phyloP scores from a whole-genome alignment of 2,113 vertebrate genomes.

The Clarias macrocephalus region DNA sequence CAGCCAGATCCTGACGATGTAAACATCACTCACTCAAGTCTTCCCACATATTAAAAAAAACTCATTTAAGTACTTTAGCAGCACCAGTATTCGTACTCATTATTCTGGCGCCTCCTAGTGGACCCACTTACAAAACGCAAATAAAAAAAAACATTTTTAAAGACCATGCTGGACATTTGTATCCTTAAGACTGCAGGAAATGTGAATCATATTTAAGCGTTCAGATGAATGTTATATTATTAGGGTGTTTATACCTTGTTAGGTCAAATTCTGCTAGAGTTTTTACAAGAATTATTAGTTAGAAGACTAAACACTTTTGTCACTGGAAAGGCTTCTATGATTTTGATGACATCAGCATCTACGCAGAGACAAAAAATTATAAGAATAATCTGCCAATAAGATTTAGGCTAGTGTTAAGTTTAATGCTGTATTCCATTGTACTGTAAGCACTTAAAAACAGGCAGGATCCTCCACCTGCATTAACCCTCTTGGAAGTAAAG shows the following conservation, averaged over 20 bases:
- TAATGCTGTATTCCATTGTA: background rate
- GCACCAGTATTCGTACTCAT: background rate
- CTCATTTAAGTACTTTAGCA: background rate
- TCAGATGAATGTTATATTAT: background rate
- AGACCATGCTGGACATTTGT: background rate
- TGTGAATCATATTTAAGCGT: background rate
- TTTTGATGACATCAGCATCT: background rate
- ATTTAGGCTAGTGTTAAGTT: background rate
- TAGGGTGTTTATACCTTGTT: background rate
- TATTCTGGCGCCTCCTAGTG: constrained; percentile 36
- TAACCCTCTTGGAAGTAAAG: background rate
- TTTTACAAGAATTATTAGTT: background rate
- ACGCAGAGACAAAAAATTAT: background rate
- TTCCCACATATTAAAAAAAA: background rate
- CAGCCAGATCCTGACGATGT: constrained; percentile 20
- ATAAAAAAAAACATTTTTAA: background rate
- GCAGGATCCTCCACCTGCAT: background rate
- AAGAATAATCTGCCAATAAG: background rate
- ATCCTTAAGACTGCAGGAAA: background rate
- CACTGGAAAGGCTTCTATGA: background rate
- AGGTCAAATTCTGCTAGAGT: background rate
- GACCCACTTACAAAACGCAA: background rate
- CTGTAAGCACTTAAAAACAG: background rate
- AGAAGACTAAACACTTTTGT: background rate
- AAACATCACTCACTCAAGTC: constrained; percentile 11